A percentile compares a stretch with the other conserved stretches of the same genome.
These are phyloP conservation scores for Ptilorrhoa leucosticta DNA, from an alignment of 2,113 vertebrate genomes.

Conservation along the genomic window DNA sequence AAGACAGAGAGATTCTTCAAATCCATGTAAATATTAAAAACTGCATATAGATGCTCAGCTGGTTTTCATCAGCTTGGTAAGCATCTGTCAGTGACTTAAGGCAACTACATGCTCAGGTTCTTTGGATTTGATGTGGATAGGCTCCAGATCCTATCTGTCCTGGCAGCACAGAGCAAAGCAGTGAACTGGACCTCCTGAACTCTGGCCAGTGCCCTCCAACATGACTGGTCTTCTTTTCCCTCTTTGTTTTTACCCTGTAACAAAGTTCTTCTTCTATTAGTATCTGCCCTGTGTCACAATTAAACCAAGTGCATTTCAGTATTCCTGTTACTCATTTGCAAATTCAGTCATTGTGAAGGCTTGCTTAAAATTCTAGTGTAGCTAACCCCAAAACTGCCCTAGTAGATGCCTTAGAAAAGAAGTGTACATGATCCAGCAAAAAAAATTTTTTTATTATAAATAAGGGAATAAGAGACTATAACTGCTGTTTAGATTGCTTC, in stretches of 20 bases:
- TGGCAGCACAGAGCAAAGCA: background rate
- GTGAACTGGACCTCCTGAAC: background rate
- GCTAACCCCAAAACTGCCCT: background rate
- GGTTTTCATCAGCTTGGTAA: background rate
- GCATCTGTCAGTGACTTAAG: background rate
- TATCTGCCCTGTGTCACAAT: background rate
- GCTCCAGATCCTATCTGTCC: background rate
- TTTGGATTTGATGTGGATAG: background rate
- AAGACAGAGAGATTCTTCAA: background rate
- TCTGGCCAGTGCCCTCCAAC: background rate
- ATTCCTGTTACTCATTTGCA: background rate
- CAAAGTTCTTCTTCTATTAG: background rate
- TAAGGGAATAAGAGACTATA: background rate
- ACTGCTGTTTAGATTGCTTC: background rate
- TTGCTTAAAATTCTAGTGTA: background rate
- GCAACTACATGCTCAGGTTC: background rate
- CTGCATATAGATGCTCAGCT: background rate
- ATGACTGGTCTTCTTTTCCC: rapidly evolving
- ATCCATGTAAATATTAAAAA: background rate
- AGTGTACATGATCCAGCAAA: background rate
- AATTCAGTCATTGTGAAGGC: background rate
- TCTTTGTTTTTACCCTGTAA: background rate
- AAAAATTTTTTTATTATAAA: background rate
- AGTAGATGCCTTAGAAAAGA: background rate
- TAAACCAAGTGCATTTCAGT: background rate